A percentile compares a stretch with the other conserved stretches of the same genome.
These are phyloP conservation scores for Drosophila saltans DNA, from an alignment of 1,140 invertebrate genomes.

Conservation along the genomic window DNA sequence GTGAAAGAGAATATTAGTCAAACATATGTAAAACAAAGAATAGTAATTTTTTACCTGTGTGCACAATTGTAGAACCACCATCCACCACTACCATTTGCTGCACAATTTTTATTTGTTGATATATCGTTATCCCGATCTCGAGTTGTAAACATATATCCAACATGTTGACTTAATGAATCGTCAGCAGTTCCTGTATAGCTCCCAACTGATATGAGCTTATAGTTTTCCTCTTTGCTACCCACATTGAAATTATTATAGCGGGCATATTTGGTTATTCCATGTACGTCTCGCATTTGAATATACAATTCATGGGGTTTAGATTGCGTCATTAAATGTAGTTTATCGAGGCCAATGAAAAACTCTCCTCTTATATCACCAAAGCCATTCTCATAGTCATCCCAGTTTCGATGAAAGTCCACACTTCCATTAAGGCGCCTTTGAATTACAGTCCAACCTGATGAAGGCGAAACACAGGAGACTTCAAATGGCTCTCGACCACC, in stretches of 20 bases:
- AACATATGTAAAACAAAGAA: not conserved
- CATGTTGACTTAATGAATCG: conserved; percentile 87
- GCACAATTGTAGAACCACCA: conserved; percentile 85
- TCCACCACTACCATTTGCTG: conserved; percentile 85
- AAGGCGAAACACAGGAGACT: not conserved
- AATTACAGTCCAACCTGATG: conserved; percentile 86
- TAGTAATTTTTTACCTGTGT: conserved; percentile 9
- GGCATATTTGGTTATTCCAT: conserved; percentile 84
- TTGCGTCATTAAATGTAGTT: conserved; percentile 84
- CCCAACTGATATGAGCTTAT: conserved; percentile 86
- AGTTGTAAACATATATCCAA: conserved; percentile 87
- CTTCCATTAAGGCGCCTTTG: conserved; percentile 86
- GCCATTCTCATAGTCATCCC: conserved; percentile 86
- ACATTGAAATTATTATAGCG: conserved; percentile 87
- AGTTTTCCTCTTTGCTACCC: conserved; percentile 86
- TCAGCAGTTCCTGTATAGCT: conserved; percentile 87
- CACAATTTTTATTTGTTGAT: conserved; percentile 86
- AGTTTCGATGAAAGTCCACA: conserved; percentile 85
- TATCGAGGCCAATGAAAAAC: conserved; percentile 86
- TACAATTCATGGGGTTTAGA: conserved; percentile 85
- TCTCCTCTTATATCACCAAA: conserved; percentile 86
- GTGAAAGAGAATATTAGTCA: not conserved
- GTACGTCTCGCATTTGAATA: conserved; percentile 86
- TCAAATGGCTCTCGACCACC: not conserved
- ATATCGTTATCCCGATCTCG: conserved; percentile 88